Conservation (phyloP, 1,140 invertebrate species). For the Anadara kagoshimensis region DNA sequence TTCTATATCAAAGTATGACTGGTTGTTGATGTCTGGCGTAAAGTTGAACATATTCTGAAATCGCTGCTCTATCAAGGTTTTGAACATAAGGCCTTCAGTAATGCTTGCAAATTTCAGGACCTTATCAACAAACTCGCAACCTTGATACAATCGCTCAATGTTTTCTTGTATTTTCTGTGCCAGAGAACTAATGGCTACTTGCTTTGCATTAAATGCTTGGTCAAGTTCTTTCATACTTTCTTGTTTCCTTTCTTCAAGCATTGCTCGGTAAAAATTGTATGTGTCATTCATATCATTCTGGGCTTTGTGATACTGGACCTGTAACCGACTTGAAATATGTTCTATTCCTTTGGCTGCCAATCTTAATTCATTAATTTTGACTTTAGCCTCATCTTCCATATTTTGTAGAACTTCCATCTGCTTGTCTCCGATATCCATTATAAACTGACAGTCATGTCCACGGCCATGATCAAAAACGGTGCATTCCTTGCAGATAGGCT, state of each 20-base stretch:
- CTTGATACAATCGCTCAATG: slow-evolving; percentile 93
- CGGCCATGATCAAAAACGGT: slow-evolving; percentile 90
- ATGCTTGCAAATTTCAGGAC: slow-evolving; percentile 90
- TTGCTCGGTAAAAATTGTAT: slow-evolving; percentile 94
- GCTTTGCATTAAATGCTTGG: slow-evolving; percentile 89
- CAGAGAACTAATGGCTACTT: slow-evolving; percentile 86
- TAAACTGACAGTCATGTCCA: slow-evolving; percentile 83
- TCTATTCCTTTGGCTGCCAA: slow-evolving; percentile 90
- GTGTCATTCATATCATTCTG: slow-evolving; percentile 82
- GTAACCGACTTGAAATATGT: slow-evolving; percentile 86
- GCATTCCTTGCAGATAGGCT: slow-evolving; percentile 95
- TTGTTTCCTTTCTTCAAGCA: slow-evolving; percentile 95
- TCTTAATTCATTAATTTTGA: slow-evolving; percentile 87
- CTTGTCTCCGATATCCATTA: slow-evolving; percentile 71
- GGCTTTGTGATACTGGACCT: slow-evolving; percentile 94
- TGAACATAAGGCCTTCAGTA: slow-evolving; percentile 94
- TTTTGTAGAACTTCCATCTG: slow-evolving; percentile 88
- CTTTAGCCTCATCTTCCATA: slow-evolving; percentile 87
- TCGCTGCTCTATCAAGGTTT: slow-evolving; percentile 93
- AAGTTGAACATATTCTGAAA: slow-evolving; percentile 89
- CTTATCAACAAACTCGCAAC: slow-evolving; percentile 93
- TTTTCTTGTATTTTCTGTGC: slow-evolving; percentile 95
- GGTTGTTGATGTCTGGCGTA: slow-evolving; percentile 84
- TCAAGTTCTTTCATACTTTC: slow-evolving; percentile 96
- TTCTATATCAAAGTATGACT: slow-evolving; percentile 83